Evolutionary conservation across 1,140 invertebrate genomes (phyloP).

Genomic region (Ladona fulva): DNA sequence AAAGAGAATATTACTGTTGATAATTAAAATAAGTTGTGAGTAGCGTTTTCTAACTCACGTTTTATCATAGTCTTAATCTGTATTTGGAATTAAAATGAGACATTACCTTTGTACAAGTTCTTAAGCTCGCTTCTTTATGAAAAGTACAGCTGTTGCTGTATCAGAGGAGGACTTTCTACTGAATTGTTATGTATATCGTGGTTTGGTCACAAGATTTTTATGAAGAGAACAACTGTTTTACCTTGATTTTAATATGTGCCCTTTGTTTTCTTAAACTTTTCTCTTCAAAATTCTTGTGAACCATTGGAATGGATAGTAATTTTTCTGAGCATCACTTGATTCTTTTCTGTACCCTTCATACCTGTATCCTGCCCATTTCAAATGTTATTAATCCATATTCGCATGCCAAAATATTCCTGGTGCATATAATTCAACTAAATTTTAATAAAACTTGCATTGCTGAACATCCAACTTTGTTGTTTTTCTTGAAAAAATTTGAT

Average conservation of each 20-base stretch:
- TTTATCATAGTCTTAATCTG: not conserved
- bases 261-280: not conserved
- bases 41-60: not conserved
- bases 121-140: not conserved
- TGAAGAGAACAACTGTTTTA: not conserved
- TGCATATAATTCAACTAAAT: not conserved
- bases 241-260: not conserved
- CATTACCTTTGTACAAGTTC: not conserved
- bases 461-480: not conserved
- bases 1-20: not conserved
- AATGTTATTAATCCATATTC: not conserved
- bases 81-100: not conserved
- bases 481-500: too few relatives aligned
- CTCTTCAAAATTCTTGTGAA: not conserved
- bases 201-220: not conserved
- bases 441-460: conserved; percentile 10
- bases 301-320: not conserved
- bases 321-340: not conserved
- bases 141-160: not conserved
- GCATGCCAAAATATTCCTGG: not conserved
- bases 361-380: not conserved
- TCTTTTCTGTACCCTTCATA: not conserved
- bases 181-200: not conserved
- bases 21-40: not conserved
- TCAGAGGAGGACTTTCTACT: not conserved